Percentiles rank a stretch among this genome's conserved stretches.
Evolutionary conservation across 2,113 vertebrate species (phyloP).

Genomic region (Larimichthys crocea): DNA sequence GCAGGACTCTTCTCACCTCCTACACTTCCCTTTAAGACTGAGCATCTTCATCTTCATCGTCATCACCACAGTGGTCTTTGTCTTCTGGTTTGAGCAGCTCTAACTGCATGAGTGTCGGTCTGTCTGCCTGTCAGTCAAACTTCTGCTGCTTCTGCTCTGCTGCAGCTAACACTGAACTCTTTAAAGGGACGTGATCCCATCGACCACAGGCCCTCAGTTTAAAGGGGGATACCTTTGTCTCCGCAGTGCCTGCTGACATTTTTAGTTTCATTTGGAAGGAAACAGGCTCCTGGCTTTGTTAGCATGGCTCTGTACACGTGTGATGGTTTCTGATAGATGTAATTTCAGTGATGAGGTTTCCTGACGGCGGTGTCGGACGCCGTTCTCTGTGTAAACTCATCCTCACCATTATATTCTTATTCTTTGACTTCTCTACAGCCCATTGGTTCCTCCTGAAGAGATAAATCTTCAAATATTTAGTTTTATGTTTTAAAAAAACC

Average conservation of each 20-base stretch:
- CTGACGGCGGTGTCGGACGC: too few species aligned
- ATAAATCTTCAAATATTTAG: too few species aligned
- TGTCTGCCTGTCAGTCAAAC: not conserved
- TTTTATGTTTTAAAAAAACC: too few species aligned
- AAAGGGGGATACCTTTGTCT: slow-evolving; percentile 7
- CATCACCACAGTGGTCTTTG: not conserved
- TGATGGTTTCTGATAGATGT: not conserved
- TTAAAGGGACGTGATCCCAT: slow-evolving; percentile 27
- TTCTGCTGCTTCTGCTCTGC: slow-evolving; percentile 12
- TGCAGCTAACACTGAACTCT: slow-evolving; percentile 24
- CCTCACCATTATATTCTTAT: too few species aligned
- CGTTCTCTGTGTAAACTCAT: too few species aligned
- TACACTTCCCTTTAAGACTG: not conserved
- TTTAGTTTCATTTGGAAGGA: not conserved
- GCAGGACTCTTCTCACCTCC: slow-evolving; percentile 31
- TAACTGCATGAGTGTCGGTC: slow-evolving; percentile 39
- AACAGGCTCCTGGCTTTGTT: not conserved
- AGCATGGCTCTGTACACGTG: too few species aligned
- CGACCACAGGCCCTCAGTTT: not conserved
- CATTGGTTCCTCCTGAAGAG: too few species aligned
- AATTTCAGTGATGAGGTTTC: too few species aligned
- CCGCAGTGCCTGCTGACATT: not conserved
- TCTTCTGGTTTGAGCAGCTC: slow-evolving; percentile 27
- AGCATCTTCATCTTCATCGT: not conserved
- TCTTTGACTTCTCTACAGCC: too few species aligned